Evolutionary conservation across 2,888 invertebrate genomes (phyloP), one percentile per base, ranked within the genome.

Genomic region (Epiperipatus broadwayi): DNA sequence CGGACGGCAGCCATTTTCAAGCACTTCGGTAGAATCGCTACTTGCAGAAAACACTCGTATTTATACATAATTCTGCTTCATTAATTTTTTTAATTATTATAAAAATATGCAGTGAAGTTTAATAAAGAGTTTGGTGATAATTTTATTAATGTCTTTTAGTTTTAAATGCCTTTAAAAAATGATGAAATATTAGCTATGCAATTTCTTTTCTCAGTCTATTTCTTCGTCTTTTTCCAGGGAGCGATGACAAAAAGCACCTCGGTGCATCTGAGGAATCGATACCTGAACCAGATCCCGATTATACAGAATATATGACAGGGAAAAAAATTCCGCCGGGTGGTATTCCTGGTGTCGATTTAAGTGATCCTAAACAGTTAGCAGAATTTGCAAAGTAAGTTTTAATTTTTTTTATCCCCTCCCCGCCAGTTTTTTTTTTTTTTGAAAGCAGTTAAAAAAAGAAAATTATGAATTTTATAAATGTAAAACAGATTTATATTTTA

Each of bases 351-450:
- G 66, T 87, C 49, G 87, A 89, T 56, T 66, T 87, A 31, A 83
- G 83, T 42, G 85, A 87, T 58, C 85, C 85, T 0, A 85, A 87
- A 58, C 87, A 87, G 57, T 61, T 89, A 44, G 84, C 87, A 1
- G 87, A 87, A 59, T 87, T 87, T 59, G 83, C 87, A 4, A 69
- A 65, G 66, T 66, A 55, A 46, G 48, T 46, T 28, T 35, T 29
- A 21, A 19, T 29, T 35, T 21, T 22, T 16, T 20, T 22, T 15
- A 41, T n/a, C n/a, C n/a, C n/a, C n/a, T n/a, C n/a, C n/a, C n/a
- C n/a, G n/a, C n/a, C n/a, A n/a, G n/a, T 30, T 34, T 10, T 30
- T 2, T 15, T 39, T 21, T 20, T 2, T 14, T 14, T 35, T 30
- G n/a, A 36, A n/a, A 32, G 14, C 7, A 34, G n/a, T n/a, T n/a